Evolutionary conservation across 2,797 vertebrate genomes (phyloP).

Genomic region (Myotis daubentonii): DNA sequence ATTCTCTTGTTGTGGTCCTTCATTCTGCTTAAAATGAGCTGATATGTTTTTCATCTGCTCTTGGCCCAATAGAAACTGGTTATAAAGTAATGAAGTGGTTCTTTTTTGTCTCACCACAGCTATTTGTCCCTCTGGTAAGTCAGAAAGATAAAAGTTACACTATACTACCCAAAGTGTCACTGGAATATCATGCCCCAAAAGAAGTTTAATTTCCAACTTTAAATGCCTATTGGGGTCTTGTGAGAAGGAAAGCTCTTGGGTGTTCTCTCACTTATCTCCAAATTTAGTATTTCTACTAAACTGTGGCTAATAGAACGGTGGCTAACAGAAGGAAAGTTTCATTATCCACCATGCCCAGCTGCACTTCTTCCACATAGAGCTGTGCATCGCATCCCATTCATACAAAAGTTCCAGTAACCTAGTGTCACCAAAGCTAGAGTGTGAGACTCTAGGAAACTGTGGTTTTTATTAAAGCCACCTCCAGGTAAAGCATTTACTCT

Average conservation of each 20-base stretch:
- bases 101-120: background rate
- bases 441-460: background rate
- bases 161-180: background rate
- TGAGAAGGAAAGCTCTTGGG: background rate
- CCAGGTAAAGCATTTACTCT: background rate
- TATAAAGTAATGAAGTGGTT: background rate
- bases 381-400: rapidly evolving
- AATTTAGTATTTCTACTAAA: background rate
- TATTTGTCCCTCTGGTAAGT: background rate
- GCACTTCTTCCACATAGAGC: rapidly evolving
- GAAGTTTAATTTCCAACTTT: background rate
- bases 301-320: too few species aligned
- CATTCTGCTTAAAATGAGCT: background rate
- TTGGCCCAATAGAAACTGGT: background rate
- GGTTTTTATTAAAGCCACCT: slow-evolving; percentile 16
- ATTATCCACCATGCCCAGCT: background rate
- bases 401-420: background rate
- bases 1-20: background rate
- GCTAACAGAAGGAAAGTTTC: background rate
- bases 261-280: background rate
- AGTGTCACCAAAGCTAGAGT: background rate
- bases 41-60: background rate
- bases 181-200: background rate
- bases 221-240: background rate
- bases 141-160: background rate